phyloP scores from a whole-genome alignment of 2,888 invertebrate genomes.

The Microctonus aethiopoides region DNA sequence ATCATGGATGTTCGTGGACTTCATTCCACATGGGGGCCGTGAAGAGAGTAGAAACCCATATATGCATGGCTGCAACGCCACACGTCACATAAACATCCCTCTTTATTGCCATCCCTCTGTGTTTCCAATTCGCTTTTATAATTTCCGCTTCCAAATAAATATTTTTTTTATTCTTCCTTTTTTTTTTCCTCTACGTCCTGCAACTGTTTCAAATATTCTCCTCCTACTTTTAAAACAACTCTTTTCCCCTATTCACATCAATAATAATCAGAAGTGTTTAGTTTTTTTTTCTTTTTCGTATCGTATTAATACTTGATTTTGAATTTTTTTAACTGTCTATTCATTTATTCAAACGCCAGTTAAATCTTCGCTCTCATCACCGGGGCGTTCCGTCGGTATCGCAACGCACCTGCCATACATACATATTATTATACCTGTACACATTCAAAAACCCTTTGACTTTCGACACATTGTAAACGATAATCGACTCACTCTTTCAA shows the following conservation, averaged over 20 bases:
- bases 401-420: neutral
- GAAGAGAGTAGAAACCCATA: conserved; percentile 29
- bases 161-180: conserved; percentile 25
- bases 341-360: conserved; percentile 12
- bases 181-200: conserved; percentile 34
- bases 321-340: neutral
- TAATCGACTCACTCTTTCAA: conserved; percentile 5
- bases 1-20: conserved; percentile 56
- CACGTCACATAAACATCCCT: conserved; percentile 64
- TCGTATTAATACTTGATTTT: conserved; percentile 11
- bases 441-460: neutral
- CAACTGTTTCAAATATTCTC: conserved; percentile 13
- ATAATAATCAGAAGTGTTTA: neutral
- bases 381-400: conserved; percentile 22
- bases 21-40: conserved; percentile 16
- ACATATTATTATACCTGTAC: neutral
- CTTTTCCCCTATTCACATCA: no score
- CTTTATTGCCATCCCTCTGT: conserved; percentile 61
- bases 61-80: conserved; percentile 48
- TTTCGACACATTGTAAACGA: neutral
- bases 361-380: neutral
- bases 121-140: conserved; percentile 63
- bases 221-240: neutral
- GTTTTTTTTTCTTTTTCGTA: neutral
- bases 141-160: conserved; percentile 55